Evolutionary conservation across 2,113 vertebrate species (phyloP).

Genomic region (Fregata magnificens): DNA sequence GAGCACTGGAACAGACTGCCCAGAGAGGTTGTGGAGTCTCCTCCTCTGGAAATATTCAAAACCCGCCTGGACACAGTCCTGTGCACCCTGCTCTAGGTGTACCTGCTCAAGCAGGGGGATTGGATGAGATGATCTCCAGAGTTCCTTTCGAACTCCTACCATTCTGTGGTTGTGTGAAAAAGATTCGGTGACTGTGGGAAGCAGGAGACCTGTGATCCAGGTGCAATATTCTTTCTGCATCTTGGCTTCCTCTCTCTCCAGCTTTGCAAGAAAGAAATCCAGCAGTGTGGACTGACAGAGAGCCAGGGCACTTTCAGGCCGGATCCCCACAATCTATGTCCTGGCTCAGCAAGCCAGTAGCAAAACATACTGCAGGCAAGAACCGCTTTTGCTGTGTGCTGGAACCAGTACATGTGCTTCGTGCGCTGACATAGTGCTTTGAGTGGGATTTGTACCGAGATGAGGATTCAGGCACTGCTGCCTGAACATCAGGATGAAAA

Average conservation of each 20-base stretch:
- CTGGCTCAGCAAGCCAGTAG: fast-evolving
- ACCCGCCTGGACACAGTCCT: no score
- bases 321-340: not conserved
- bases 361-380: not conserved
- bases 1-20: no score
- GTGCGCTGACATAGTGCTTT: fast-evolving
- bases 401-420: not conserved
- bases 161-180: no score
- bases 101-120: no score
- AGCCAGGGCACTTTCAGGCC: not conserved
- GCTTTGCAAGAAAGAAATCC: not conserved
- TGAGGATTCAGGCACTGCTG: not conserved
- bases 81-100: no score
- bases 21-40: no score
- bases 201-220: not conserved
- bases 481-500: fast-evolving
- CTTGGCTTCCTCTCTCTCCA: not conserved
- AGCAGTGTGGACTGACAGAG: not conserved
- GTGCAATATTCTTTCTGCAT: not conserved
- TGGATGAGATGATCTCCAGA: no score
- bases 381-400: not conserved
- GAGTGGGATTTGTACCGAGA: not conserved
- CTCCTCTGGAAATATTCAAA: no score
- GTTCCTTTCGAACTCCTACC: no score
- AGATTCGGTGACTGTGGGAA: not conserved